Evolutionary conservation across 2,113 vertebrate species (phyloP).

Genomic region (Tupaia tana): DNA sequence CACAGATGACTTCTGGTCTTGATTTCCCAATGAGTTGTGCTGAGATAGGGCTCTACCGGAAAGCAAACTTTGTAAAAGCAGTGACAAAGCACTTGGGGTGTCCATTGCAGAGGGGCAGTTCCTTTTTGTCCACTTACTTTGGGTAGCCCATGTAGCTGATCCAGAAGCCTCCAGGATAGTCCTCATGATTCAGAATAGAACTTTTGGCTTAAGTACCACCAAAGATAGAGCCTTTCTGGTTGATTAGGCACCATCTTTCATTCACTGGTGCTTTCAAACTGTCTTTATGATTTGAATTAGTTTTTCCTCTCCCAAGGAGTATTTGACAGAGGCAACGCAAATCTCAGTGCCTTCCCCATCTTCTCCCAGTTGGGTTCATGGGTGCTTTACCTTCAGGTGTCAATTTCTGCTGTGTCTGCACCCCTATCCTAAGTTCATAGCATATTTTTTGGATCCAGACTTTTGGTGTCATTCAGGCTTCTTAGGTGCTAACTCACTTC

Average conservation of each 20-base stretch:
- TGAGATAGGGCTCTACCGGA: slow-evolving; percentile 50
- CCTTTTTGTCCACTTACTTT: not conserved
- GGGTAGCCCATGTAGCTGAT: not conserved
- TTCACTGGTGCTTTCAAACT: not conserved
- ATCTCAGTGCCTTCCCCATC: not conserved
- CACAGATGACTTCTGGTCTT: slow-evolving; percentile 40
- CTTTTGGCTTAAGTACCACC: not conserved
- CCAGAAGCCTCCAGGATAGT: not conserved
- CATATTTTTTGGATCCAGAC: slow-evolving; percentile 39
- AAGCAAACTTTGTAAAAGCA: slow-evolving; percentile 45
- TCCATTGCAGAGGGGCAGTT: not conserved
- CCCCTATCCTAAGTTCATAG: not conserved
- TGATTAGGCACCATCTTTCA: not conserved
- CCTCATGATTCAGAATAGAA: not conserved
- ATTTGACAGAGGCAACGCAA: not conserved
- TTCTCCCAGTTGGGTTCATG: not conserved
- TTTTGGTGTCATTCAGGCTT: slow-evolving; percentile 23
- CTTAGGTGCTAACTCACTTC: not conserved
- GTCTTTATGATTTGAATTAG: not conserved
- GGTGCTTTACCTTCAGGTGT: not conserved
- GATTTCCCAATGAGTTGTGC: slow-evolving; percentile 66
- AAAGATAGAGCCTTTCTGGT: not conserved
- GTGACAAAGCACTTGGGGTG: slow-evolving; percentile 38
- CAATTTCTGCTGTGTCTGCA: not conserved
- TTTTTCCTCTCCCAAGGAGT: not conserved